Evolutionary conservation across 2,797 vertebrate genomes (phyloP).

Genomic region (Xiphophorus birchmanni): DNA sequence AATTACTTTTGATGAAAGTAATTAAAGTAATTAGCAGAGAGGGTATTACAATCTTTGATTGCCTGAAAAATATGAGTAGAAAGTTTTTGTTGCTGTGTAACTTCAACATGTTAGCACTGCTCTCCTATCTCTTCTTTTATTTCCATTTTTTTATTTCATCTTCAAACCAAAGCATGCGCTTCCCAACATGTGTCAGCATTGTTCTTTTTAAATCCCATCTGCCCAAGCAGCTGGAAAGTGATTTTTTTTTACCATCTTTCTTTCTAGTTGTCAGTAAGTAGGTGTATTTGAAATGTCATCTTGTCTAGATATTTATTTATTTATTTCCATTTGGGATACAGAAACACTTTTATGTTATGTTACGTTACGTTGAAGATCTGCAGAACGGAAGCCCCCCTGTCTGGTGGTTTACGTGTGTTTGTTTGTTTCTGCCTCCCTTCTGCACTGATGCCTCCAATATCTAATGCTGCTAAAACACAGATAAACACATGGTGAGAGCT

Average conservation of each 20-base stretch:
- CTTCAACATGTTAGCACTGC: not conserved
- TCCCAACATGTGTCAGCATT: conserved; percentile 22
- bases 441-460: conserved; percentile 41
- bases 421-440: conserved; percentile 9
- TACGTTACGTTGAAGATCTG: conserved; percentile 30
- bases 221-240: conserved; percentile 24
- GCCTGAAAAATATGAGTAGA: not conserved
- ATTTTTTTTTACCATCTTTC: conserved; percentile 19
- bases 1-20: not conserved
- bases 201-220: conserved; percentile 41
- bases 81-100: conserved; percentile 16
- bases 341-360: conserved; percentile 55
- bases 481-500: conserved; percentile 55
- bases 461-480: conserved; percentile 59
- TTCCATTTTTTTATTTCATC: not conserved
- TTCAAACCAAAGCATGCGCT: conserved; percentile 15
- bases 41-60: not conserved
- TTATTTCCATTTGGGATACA: conserved; percentile 33
- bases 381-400: conserved; percentile 29
- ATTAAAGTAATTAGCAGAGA: not conserved
- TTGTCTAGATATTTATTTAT: conserved; percentile 28
- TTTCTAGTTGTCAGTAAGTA: conserved; percentile 48
- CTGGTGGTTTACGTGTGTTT: conserved; percentile 24
- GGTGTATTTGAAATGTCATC: conserved; percentile 49
- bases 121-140: not conserved